Conservation (phyloP, 2,797 vertebrate species). For the Erithacus rubecula region DNA sequence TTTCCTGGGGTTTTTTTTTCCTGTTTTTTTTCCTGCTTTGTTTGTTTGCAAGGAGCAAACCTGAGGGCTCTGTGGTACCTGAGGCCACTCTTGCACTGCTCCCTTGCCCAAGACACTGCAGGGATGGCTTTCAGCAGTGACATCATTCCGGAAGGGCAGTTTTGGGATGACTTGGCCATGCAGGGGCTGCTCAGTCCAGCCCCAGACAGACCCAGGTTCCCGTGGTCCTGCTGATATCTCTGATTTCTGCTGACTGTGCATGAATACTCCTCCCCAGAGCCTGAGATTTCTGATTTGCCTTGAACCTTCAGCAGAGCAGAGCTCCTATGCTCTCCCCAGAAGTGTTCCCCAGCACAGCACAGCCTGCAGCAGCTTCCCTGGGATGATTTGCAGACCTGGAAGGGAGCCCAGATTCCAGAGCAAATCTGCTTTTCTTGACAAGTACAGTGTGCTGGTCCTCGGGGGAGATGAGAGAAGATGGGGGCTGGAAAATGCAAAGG, state of each 20-base stretch:
- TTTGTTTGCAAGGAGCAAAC: background rate
- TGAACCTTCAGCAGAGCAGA: background rate
- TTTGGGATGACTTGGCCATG: background rate
- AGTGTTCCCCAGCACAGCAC: background rate
- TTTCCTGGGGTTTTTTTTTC: too few relatives aligned
- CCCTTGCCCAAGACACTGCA: background rate
- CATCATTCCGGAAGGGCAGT: too few relatives aligned
- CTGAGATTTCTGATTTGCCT: background rate
- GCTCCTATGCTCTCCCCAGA: background rate
- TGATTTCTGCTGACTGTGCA: background rate
- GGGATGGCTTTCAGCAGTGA: background rate
- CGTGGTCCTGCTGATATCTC: background rate
- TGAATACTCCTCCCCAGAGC: background rate
- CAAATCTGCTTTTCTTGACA: slow-evolving; percentile 34
- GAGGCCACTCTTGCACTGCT: background rate
- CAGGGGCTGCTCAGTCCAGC: background rate
- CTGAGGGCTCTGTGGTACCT: background rate
- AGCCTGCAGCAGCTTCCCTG: slow-evolving; percentile 36
- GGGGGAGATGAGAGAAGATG: background rate
- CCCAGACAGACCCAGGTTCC: background rate
- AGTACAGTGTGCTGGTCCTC: background rate
- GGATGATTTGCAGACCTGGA: slow-evolving; percentile 58
- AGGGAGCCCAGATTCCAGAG: slow-evolving; percentile 47
- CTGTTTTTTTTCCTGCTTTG: rapidly evolving
- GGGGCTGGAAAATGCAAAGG: background rate